Evolutionary conservation across 92 coral and sea anemone genomes (phyloP), one percentile per base, ranked within the genome.

Genomic region (Desmophyllum pertusum): DNA sequence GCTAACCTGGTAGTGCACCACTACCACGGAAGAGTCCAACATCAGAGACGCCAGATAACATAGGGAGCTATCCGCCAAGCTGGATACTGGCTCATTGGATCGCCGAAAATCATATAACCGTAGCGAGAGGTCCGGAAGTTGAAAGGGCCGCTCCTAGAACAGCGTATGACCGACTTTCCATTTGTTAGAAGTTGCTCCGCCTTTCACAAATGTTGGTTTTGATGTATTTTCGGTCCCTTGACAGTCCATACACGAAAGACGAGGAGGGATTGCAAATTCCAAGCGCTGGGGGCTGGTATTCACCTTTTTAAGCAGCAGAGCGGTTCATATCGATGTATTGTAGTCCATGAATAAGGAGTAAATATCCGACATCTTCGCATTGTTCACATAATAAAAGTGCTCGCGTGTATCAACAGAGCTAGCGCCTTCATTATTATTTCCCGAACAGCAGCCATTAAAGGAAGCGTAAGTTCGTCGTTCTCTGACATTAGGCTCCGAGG

Each of bases 301-400:
- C 81, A 70, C 84, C 17, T 77, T 76, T 14, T 59, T 84, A 36
- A 65, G 61, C 42, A 63, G 83, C 73, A 75, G 88, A 61, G 87
- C 87, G 27, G 46, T 83, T 38, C 87, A 83, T 48, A 53, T 83
- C 48, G 82, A 83, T 3, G 62, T 84, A 18, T 5, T 76, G 65
- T 62, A 75, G 38, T 84, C 84, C 72, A 75, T 84, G 76, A 85
- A 84, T 42, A 64, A n/a, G n/a, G n/a, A n/a, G n/a, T n/a, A n/a
- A n/a, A n/a, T n/a, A n/a, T n/a, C n/a, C n/a, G n/a, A n/a, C n/a
- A n/a, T n/a, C n/a, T n/a, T n/a, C n/a, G n/a, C n/a, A n/a, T n/a
- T n/a, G n/a, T n/a, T n/a, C n/a, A n/a, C n/a, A n/a, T n/a, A n/a
- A n/a, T n/a, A n/a, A n/a, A n/a, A n/a, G n/a, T n/a, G n/a, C n/a